Conservation (phyloP, 2,888 invertebrate species). For the Heliconius hortense region DNA sequence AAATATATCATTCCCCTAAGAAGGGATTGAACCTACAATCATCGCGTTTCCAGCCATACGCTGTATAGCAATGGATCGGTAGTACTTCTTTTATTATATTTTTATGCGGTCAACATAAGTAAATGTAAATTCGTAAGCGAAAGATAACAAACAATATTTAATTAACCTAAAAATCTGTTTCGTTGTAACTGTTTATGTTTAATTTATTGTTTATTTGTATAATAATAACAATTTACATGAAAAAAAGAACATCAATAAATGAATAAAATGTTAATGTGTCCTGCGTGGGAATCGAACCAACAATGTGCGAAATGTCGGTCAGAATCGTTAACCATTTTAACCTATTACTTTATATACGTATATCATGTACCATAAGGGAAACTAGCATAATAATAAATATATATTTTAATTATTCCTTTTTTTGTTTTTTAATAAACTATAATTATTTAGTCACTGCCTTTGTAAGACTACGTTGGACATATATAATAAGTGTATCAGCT, state of each 20-base stretch:
- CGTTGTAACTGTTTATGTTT: background rate
- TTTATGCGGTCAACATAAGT: background rate
- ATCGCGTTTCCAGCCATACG: too few relatives aligned
- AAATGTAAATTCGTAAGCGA: background rate
- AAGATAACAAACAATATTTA: conserved; percentile 1
- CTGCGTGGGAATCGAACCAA: background rate
- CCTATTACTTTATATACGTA: background rate
- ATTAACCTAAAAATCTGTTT: conserved; percentile 3
- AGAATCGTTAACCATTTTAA: background rate
- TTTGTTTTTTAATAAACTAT: background rate
- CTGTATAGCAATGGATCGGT: background rate
- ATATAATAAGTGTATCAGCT: background rate
- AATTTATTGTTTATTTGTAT: background rate
- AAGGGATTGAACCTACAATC: too few relatives aligned
- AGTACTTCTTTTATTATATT: background rate
- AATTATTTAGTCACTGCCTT: background rate
- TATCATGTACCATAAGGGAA: background rate
- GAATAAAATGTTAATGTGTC: too few relatives aligned
- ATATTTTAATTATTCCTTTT: too few relatives aligned
- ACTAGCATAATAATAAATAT: too few relatives aligned
- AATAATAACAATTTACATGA: background rate
- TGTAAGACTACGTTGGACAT: background rate
- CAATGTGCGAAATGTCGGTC: background rate
- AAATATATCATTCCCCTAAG: too few relatives aligned
- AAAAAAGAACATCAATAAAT: too few relatives aligned